These are phyloP conservation scores for Lerista edwardsae DNA, from an alignment of 2,797 vertebrate genomes.

Conservation along the genomic window DNA sequence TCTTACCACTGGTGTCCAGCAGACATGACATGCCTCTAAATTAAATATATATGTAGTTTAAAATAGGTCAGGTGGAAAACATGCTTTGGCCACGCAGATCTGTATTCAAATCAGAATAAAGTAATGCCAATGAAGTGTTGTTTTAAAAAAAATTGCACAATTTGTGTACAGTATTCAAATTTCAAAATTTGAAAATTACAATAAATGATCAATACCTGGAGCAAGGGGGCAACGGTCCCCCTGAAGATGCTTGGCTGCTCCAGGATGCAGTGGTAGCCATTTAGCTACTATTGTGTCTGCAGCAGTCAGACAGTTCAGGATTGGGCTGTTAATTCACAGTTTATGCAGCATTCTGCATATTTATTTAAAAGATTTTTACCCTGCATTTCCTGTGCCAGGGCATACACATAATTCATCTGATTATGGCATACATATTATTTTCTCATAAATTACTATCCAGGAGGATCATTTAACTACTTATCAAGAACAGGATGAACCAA, in stretches of 20 bases:
- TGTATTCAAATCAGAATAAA: conserved; percentile 6
- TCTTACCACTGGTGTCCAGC: not conserved
- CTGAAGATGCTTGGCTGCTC: too few relatives aligned
- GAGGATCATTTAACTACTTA: not conserved
- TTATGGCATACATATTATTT: not conserved
- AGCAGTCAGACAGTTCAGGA: too few relatives aligned
- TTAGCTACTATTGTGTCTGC: too few relatives aligned
- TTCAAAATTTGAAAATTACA: too few relatives aligned
- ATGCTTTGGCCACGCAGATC: not conserved
- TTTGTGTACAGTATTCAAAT: not conserved
- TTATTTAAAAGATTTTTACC: too few relatives aligned
- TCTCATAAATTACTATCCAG: too few relatives aligned
- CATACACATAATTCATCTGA: not conserved
- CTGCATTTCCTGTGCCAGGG: too few relatives aligned
- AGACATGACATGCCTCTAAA: not conserved
- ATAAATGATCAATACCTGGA: too few relatives aligned
- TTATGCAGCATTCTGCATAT: not conserved
- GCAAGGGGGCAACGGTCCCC: too few relatives aligned
- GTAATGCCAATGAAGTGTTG: not conserved
- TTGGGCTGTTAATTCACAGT: not conserved
- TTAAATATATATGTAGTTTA: not conserved
- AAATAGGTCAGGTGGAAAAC: not conserved
- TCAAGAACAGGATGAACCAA: not conserved
- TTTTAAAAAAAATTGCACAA: not conserved
- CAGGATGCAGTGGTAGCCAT: too few relatives aligned